These are phyloP conservation scores for Trichopoda pennipes DNA, from an alignment of 2,888 invertebrate genomes.

Conservation along the genomic window DNA sequence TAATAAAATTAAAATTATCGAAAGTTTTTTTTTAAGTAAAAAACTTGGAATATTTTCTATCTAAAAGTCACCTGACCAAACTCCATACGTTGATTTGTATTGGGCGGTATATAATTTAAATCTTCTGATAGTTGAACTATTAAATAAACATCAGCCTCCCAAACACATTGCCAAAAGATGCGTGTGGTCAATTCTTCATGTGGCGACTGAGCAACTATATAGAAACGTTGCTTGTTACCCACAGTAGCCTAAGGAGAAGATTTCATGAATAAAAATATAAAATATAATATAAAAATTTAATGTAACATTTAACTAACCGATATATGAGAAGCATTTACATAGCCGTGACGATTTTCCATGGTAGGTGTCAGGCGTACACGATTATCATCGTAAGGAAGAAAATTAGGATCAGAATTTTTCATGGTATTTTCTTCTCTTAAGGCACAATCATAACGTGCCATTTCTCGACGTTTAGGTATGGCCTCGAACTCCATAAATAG, in stretches of 20 bases:
- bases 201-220: slow-evolving; percentile 85
- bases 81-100: slow-evolving; percentile 83
- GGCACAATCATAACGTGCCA: slow-evolving; percentile 87
- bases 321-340: slow-evolving; percentile 95
- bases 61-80: slow-evolving; percentile 84
- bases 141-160: slow-evolving; percentile 92
- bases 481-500: slow-evolving; percentile 92
- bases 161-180: slow-evolving; percentile 94
- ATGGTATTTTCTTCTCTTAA: slow-evolving; percentile 85
- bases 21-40: no score
- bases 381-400: slow-evolving; percentile 94
- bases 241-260: slow-evolving; percentile 86
- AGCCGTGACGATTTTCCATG: slow-evolving; percentile 91
- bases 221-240: slow-evolving; percentile 91
- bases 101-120: slow-evolving; percentile 84
- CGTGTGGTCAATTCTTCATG: slow-evolving; percentile 77
- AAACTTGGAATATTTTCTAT: not conserved
- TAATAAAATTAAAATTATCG: no score
- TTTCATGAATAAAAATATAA: not conserved
- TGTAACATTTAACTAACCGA: slow-evolving; percentile 83
- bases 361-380: slow-evolving; percentile 91
- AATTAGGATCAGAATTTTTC: slow-evolving; percentile 82
- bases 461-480: slow-evolving; percentile 88
- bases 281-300: not conserved
- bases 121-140: slow-evolving; percentile 89